Evolutionary conservation across 2,888 invertebrate species (phyloP).

Genomic region (Lapara coniferarum): DNA sequence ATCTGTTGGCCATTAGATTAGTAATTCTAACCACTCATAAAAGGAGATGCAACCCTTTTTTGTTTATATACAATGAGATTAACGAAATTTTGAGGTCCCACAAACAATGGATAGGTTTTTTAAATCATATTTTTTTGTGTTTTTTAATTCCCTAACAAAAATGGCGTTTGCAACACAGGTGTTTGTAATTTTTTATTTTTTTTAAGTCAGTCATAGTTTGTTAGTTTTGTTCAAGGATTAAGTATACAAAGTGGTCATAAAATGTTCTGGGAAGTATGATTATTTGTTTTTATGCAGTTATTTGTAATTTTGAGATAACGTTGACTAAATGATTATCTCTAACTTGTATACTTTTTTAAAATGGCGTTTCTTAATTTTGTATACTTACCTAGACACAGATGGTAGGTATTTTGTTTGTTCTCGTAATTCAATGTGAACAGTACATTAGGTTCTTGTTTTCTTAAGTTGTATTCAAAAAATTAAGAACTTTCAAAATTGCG

Average conservation of each 20-base stretch:
- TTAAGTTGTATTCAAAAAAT: too few relatives aligned
- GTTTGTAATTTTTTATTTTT: background rate
- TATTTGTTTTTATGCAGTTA: background rate
- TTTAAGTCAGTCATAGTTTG: background rate
- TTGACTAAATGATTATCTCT: background rate
- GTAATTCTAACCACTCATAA: constrained; percentile 30
- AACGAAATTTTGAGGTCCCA: constrained; percentile 31
- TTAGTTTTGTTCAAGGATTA: background rate
- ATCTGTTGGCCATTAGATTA: constrained; percentile 45
- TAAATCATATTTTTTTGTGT: constrained; percentile 19
- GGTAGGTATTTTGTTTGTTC: too few relatives aligned
- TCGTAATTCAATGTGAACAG: too few relatives aligned
- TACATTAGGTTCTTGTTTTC: too few relatives aligned
- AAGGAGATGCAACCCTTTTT: constrained; percentile 32
- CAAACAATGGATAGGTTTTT: constrained; percentile 28
- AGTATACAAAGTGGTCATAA: background rate
- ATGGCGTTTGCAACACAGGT: background rate
- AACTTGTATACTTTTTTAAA: background rate
- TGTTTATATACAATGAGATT: constrained; percentile 33
- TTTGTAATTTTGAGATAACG: background rate
- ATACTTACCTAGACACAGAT: too few relatives aligned
- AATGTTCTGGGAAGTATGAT: background rate
- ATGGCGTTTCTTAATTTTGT: too few relatives aligned
- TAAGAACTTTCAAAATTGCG: too few relatives aligned
- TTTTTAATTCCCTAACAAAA: background rate